These are phyloP conservation scores for Anticlea derivata DNA, from an alignment of 2,888 invertebrate genomes.

Conservation along the genomic window DNA sequence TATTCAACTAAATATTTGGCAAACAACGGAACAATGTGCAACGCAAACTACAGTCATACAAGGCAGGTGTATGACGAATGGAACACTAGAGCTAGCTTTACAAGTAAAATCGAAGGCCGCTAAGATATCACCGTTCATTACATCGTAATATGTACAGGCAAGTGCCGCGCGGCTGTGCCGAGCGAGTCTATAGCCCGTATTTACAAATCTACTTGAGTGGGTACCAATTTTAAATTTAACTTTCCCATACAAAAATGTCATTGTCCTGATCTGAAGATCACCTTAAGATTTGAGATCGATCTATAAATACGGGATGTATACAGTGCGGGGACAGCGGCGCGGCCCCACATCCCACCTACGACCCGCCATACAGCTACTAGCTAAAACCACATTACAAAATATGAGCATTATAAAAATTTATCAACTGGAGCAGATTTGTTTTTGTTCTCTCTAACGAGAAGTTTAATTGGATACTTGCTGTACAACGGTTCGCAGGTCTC, in stretches of 20 bases:
- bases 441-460: constrained; percentile 6
- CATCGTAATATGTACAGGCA: constrained; percentile 71
- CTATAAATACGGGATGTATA: too few relatives aligned
- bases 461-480: constrained; percentile 3
- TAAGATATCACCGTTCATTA: constrained; percentile 83
- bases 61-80: constrained; percentile 55
- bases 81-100: constrained; percentile 79
- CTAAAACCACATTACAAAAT: constrained; percentile 19
- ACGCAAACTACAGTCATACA: constrained; percentile 54
- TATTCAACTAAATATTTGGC: constrained; percentile 76
- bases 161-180: constrained; percentile 48
- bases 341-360: constrained; percentile 12
- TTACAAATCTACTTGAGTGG: too few relatives aligned
- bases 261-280: too few relatives aligned
- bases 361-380: constrained; percentile 9
- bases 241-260: too few relatives aligned
- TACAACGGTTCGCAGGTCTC: constrained; percentile 14
- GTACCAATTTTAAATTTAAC: too few relatives aligned
- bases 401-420: constrained; percentile 18
- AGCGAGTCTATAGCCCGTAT: constrained; percentile 62
- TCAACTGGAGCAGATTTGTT: constrained; percentile 4
- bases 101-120: constrained; percentile 83
- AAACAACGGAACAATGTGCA: constrained; percentile 64
- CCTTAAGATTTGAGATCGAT: too few relatives aligned
- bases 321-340: constrained; percentile 15